Conservation (phyloP, 1,140 invertebrate genomes). For the Leptopilina clavipes region DNA sequence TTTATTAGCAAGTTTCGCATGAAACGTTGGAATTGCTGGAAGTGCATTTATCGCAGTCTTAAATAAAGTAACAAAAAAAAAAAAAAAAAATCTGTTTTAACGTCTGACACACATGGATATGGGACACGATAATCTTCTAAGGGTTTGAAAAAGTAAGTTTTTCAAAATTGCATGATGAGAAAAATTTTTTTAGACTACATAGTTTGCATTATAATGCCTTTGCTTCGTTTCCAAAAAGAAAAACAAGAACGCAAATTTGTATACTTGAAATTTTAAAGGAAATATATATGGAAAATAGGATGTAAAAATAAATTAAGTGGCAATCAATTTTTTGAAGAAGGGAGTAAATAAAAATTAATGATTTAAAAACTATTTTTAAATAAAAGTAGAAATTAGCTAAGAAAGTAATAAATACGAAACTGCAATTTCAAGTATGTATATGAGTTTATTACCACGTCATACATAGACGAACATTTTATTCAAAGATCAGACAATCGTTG, state of each 20-base stretch:
- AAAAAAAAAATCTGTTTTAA: slow-evolving; percentile 60
- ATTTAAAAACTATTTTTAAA: not conserved
- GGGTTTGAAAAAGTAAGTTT: slow-evolving; percentile 54
- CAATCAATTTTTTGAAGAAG: not conserved
- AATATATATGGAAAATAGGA: not conserved
- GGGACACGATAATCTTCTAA: slow-evolving; percentile 46
- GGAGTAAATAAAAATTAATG: not conserved
- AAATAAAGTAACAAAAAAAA: slow-evolving; percentile 33
- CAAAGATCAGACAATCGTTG: too few relatives aligned
- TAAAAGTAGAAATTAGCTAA: not conserved
- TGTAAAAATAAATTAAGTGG: slow-evolving; percentile 1
- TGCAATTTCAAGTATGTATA: not conserved
- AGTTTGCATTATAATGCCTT: not conserved
- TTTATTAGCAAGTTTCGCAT: slow-evolving; percentile 16
- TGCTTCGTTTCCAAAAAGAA: not conserved
- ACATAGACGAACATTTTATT: not conserved
- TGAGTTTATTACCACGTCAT: slow-evolving; percentile 21
- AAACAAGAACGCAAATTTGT: not conserved
- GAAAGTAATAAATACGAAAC: slow-evolving; percentile 8
- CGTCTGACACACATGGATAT: slow-evolving; percentile 59
- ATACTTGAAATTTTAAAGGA: not conserved
- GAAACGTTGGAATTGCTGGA: slow-evolving; percentile 20
- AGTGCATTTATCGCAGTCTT: slow-evolving; percentile 26
- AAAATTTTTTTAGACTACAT: not conserved
- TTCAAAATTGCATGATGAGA: slow-evolving; percentile 24